These are phyloP conservation scores for roundworm (Caenorhabditis elegans) DNA, from an alignment of 1,140 invertebrate species.

Conservation along the genomic window DNA sequence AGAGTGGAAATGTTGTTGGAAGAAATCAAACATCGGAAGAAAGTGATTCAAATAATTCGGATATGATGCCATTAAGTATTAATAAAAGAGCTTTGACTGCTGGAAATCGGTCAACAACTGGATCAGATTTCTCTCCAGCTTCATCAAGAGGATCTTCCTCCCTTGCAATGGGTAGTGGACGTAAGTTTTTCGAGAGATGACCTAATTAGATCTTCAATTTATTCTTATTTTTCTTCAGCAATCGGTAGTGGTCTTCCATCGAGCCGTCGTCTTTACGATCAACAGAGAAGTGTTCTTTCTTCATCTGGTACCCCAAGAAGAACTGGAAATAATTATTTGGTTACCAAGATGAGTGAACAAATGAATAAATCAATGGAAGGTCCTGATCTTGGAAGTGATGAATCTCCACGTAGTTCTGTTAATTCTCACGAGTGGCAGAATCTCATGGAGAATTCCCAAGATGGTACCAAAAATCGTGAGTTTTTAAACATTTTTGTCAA, in stretches of 20 bases:
- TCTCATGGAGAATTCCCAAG: slow-evolving; percentile 13
- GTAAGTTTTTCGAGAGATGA: background rate
- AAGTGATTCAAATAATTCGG: slow-evolving; percentile 37
- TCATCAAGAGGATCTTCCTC: slow-evolving; percentile 20
- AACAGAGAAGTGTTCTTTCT: background rate
- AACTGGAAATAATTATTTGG: slow-evolving; percentile 14
- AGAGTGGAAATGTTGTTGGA: background rate
- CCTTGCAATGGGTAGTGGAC: slow-evolving; percentile 4
- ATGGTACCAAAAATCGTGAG: slow-evolving; percentile 26
- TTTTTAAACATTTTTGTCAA: background rate
- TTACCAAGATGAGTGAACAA: slow-evolving; percentile 11
- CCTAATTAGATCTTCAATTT: background rate
- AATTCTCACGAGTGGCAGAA: slow-evolving; percentile 38
- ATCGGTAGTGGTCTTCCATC: slow-evolving; percentile 20
- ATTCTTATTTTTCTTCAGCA: background rate
- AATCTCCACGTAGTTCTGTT: slow-evolving; percentile 37
- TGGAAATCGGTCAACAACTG: slow-evolving; percentile 16
- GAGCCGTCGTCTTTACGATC: slow-evolving; percentile 13
- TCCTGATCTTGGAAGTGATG: slow-evolving; percentile 39
- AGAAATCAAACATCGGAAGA: slow-evolving; percentile 39
- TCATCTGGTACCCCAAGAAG: background rate
- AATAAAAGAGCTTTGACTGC: slow-evolving; percentile 14
- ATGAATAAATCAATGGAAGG: slow-evolving; percentile 32
- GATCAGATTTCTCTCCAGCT: background rate
- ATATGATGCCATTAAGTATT: slow-evolving; percentile 18